phyloP scores from a whole-genome alignment of 2,888 invertebrate genomes.

The Alsophila aescularia region DNA sequence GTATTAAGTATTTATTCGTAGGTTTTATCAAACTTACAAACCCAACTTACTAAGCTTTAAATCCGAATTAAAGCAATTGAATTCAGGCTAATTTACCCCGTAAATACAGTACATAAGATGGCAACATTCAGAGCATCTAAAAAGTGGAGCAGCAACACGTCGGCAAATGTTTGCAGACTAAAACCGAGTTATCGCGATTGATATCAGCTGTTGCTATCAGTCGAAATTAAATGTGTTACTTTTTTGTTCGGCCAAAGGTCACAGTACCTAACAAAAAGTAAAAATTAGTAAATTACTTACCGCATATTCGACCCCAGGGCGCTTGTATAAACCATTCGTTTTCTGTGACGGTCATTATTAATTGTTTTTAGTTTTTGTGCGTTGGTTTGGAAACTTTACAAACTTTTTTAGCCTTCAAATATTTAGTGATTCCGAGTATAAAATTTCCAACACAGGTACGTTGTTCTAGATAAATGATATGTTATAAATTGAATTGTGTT shows the following conservation, averaged over 20 bases:
- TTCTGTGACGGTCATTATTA: slow-evolving; percentile 58
- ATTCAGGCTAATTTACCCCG: too few relatives aligned
- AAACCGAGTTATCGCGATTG: background rate
- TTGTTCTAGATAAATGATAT: background rate
- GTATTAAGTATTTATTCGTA: too few relatives aligned
- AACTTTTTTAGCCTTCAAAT: too few relatives aligned
- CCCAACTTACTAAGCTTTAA: too few relatives aligned
- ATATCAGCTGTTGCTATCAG: background rate
- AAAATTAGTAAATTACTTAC: slow-evolving; percentile 55
- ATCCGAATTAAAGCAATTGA: too few relatives aligned
- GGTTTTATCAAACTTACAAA: too few relatives aligned
- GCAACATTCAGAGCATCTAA: too few relatives aligned
- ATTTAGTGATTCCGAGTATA: too few relatives aligned
- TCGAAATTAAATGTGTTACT: background rate
- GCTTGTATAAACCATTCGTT: slow-evolving; percentile 77
- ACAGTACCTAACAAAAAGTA: slow-evolving; percentile 14
- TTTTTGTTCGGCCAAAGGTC: slow-evolving; percentile 23
- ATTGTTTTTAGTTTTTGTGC: background rate
- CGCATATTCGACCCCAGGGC: slow-evolving; percentile 73
- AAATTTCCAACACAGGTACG: background rate
- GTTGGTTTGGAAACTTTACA: background rate
- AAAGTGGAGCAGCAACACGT: too few relatives aligned
- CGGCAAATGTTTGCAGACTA: too few relatives aligned
- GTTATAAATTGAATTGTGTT: background rate
- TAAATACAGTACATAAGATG: too few relatives aligned